Conservation (phyloP, 2,797 vertebrate species). For the Falco concolor region DNA sequence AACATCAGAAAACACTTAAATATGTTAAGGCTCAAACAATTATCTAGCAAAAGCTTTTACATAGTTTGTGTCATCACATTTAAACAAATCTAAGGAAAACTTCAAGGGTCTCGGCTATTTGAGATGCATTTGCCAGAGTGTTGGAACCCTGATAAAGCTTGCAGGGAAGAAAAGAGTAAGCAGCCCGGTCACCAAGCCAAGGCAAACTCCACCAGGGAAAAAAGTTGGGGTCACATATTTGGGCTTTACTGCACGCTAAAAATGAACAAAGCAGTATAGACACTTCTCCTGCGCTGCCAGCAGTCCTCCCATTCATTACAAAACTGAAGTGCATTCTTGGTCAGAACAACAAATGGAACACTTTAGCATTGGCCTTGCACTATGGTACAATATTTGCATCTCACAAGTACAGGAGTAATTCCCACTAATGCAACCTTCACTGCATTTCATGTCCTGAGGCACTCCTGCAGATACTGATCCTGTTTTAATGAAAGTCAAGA, state of each 20-base stretch:
- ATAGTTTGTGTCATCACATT: constrained; percentile 20
- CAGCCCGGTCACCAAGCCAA: background rate
- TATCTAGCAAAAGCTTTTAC: constrained; percentile 39
- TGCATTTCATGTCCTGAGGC: background rate
- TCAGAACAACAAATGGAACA: background rate
- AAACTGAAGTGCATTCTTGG: background rate
- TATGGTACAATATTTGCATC: background rate
- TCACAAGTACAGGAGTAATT: background rate
- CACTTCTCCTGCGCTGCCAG: background rate
- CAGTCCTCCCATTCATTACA: background rate
- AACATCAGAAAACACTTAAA: constrained; percentile 41
- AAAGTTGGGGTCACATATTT: background rate
- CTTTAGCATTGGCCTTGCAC: background rate
- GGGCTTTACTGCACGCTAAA: background rate
- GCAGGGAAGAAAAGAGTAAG: background rate
- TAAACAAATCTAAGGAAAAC: background rate
- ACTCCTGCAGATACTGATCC: background rate
- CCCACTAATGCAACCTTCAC: background rate
- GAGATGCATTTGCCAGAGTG: background rate
- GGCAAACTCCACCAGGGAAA: background rate
- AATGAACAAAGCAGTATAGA: background rate
- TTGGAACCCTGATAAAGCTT: background rate
- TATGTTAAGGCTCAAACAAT: constrained; percentile 15
- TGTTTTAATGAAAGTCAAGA: background rate
- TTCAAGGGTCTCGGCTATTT: background rate